phyloP scores from a whole-genome alignment of 2,888 invertebrate species.

The Drosophila meridionalis region DNA sequence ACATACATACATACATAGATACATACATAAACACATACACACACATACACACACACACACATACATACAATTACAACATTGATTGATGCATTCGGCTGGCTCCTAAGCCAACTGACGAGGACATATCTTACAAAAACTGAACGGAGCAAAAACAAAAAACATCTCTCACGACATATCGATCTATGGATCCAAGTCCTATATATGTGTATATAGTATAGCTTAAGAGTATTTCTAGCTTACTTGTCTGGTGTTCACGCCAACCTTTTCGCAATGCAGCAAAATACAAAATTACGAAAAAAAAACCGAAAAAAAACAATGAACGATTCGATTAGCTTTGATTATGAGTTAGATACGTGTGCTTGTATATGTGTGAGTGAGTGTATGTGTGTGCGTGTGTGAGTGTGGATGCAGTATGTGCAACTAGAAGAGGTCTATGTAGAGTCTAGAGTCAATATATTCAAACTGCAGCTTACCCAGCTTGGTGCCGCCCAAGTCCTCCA shows the following conservation, averaged over 20 bases:
- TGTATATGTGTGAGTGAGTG: slow-evolving; percentile 11
- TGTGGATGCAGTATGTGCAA: slow-evolving; percentile 29
- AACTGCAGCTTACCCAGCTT: slow-evolving; percentile 84
- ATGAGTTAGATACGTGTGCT: slow-evolving; percentile 47
- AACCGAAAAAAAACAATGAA: slow-evolving; percentile 19
- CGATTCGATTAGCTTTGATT: slow-evolving; percentile 47
- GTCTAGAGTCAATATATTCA: not conserved
- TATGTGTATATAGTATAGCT: not conserved
- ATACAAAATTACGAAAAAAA: slow-evolving; percentile 17
- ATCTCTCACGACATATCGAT: not conserved
- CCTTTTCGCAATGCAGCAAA: slow-evolving; percentile 86
- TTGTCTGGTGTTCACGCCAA: slow-evolving; percentile 91
- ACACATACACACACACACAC: slow-evolving; percentile 1
- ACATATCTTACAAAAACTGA: slow-evolving; percentile 83
- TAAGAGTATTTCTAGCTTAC: slow-evolving; percentile 86
- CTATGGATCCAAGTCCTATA: slow-evolving; percentile 1
- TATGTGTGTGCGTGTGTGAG: slow-evolving; percentile 23
- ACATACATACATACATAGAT: slow-evolving; percentile 43
- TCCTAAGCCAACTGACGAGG: slow-evolving; percentile 79
- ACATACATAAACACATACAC: slow-evolving; percentile 27
- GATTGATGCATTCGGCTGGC: slow-evolving; percentile 23
- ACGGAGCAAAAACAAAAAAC: slow-evolving; percentile 30
- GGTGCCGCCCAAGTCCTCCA: slow-evolving; percentile 80
- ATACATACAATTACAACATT: slow-evolving; percentile 44
- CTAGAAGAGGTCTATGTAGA: slow-evolving; percentile 23